These are phyloP conservation scores for Macrochelys suwanniensis DNA, from an alignment of 2,797 vertebrate species.

Conservation along the genomic window DNA sequence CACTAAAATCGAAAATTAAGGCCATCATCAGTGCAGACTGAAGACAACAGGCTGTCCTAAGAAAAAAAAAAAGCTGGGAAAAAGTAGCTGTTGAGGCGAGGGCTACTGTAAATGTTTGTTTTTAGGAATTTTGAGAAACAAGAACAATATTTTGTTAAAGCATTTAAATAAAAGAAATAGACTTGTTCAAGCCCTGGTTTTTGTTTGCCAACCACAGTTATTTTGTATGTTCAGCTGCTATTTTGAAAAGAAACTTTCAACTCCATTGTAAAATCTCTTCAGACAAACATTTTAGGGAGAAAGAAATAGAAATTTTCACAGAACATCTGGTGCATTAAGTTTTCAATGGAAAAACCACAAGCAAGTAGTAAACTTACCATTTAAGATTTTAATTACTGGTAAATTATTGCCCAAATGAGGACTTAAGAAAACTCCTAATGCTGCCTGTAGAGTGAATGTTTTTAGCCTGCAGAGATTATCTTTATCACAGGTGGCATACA, in stretches of 20 bases:
- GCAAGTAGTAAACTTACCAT: background rate
- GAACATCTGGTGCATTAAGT: background rate
- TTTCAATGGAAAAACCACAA: constrained; percentile 32
- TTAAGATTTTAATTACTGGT: background rate
- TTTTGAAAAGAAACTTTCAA: constrained; percentile 45
- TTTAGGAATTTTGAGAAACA: background rate
- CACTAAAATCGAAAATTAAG: background rate
- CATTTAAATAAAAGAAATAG: constrained; percentile 9
- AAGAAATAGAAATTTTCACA: background rate
- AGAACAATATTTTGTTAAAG: constrained; percentile 30
- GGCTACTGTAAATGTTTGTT: background rate
- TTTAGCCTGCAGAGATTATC: background rate
- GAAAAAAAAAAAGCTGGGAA: fast-evolving
- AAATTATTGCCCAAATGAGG: background rate
- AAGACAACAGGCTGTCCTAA: background rate
- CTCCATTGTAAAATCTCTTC: constrained; percentile 9
- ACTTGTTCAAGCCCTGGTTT: background rate
- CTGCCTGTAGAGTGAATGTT: background rate
- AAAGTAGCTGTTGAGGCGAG: background rate
- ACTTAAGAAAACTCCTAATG: background rate
- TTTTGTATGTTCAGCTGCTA: constrained; percentile 63
- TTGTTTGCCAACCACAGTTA: constrained; percentile 15
- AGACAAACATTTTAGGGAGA: background rate
- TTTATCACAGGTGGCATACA: background rate
- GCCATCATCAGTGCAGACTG: background rate